Percentiles rank a stretch among this genome's conserved stretches.
phyloP scores from a whole-genome alignment of 2,888 invertebrate species.

The Dryomyza anilis region DNA sequence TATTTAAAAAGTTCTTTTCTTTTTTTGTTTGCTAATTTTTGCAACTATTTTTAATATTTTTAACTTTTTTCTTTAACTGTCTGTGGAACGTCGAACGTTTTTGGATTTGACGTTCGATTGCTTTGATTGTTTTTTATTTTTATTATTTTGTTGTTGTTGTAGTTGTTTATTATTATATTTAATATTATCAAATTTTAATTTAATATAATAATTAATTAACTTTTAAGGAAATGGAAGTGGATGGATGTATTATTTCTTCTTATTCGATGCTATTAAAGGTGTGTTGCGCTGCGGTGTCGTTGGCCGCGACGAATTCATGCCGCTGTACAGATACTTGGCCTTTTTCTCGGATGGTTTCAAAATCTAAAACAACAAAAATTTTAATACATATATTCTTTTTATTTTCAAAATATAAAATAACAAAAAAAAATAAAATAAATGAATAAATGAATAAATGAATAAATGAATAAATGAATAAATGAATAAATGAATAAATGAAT shows the following conservation, averaged over 20 bases:
- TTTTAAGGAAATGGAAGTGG: slow-evolving; percentile 60
- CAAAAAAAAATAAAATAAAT: not conserved
- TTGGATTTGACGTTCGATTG: slow-evolving; percentile 16
- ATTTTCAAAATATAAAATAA: not conserved
- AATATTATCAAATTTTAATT: slow-evolving; percentile 42
- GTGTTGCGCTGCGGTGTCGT: slow-evolving; percentile 82
- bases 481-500: not conserved
- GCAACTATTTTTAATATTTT: slow-evolving; percentile 12
- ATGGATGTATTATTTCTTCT: slow-evolving; percentile 62
- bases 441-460: not conserved
- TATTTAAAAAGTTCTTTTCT: not conserved
- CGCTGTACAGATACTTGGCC: slow-evolving; percentile 97
- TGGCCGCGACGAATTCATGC: slow-evolving; percentile 84
- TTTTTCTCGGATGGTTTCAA: slow-evolving; percentile 99
- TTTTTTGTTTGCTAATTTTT: slow-evolving; percentile 1
- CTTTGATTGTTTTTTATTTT: slow-evolving; percentile 23
- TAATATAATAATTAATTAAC: slow-evolving; percentile 49
- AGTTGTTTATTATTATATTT: slow-evolving; percentile 32
- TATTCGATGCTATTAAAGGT: slow-evolving; percentile 62
- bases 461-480: not conserved
- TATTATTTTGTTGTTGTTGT: slow-evolving; percentile 33
- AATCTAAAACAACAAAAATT: slow-evolving; percentile 68
- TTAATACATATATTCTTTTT: not conserved
- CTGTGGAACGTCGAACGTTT: too few species aligned
- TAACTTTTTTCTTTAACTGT: too few species aligned